Percentiles rank a stretch among this genome's conserved stretches.
Evolutionary conservation across 1,140 invertebrate species (phyloP).

Genomic region (Chironomus tepperi): DNA sequence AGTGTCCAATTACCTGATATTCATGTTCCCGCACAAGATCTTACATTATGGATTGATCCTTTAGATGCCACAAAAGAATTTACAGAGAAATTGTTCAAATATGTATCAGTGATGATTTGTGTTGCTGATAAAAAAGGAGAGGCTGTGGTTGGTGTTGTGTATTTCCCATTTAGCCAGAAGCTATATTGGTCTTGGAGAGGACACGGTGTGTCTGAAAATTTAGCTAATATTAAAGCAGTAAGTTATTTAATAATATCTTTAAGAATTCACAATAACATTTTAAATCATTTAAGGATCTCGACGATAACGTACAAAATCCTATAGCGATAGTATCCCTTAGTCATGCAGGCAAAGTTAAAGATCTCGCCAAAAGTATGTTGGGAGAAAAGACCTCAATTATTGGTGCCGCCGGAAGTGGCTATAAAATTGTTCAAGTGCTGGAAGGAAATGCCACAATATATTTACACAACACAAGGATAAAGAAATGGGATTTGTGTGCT

Average conservation of each 20-base stretch:
- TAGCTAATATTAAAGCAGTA: constrained; percentile 36
- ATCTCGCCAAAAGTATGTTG: constrained; percentile 58
- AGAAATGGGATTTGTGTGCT: constrained; percentile 99
- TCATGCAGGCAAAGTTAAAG: constrained; percentile 71
- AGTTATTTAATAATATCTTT: not conserved
- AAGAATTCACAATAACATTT: constrained; percentile 21
- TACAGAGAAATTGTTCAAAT: constrained; percentile 84
- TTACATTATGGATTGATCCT: constrained; percentile 89
- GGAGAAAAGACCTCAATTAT: constrained; percentile 56
- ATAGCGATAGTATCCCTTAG: constrained; percentile 78
- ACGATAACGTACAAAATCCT: constrained; percentile 41
- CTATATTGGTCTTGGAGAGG: constrained; percentile 85
- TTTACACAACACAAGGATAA: constrained; percentile 85
- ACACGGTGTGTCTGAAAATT: constrained; percentile 58
- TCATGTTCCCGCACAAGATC: constrained; percentile 51
- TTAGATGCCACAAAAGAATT: constrained; percentile 98
- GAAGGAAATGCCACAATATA: constrained; percentile 82
- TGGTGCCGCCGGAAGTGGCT: constrained; percentile 79
- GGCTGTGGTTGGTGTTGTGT: constrained; percentile 90
- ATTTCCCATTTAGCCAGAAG: constrained; percentile 75
- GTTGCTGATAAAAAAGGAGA: constrained; percentile 75
- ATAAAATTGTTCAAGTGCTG: constrained; percentile 83
- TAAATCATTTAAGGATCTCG: constrained; percentile 37
- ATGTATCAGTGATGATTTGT: constrained; percentile 98
- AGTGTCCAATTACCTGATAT: constrained; percentile 41